These are phyloP conservation scores for Craterocephalus amniculus DNA, from an alignment of 2,797 vertebrate genomes.

Conservation along the genomic window DNA sequence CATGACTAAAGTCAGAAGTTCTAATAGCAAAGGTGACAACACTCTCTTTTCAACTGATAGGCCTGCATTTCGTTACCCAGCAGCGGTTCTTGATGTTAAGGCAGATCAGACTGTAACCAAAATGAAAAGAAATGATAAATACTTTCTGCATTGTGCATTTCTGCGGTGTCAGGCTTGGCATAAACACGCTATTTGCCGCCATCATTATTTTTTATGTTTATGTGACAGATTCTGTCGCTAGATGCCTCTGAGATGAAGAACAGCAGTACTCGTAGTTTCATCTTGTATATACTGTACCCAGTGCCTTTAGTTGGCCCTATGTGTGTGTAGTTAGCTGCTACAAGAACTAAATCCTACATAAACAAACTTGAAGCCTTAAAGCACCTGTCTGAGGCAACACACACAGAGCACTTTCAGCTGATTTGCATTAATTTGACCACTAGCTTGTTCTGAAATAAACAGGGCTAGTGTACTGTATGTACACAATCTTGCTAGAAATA, in stretches of 20 bases:
- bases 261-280: conserved; percentile 6
- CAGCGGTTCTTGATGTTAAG: conserved; percentile 6
- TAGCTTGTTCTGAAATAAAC: conserved; percentile 46
- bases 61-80: conserved; percentile 5
- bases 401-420: conserved; percentile 14
- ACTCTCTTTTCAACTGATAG: background rate
- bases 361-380: conserved; percentile 29
- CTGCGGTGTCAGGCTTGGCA: background rate
- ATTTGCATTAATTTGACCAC: conserved; percentile 49
- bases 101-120: background rate
- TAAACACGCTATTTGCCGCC: conserved; percentile 4
- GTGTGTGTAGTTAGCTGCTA: conserved; percentile 6
- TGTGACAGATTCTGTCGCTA: conserved; percentile 12
- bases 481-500: conserved; percentile 19
- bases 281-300: background rate
- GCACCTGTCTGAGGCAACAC: conserved; percentile 25
- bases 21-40: background rate
- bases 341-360: conserved; percentile 14
- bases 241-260: conserved; percentile 13
- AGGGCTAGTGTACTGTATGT: conserved; percentile 54
- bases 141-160: conserved; percentile 9
- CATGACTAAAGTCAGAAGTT: no score
- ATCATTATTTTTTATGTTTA: background rate
- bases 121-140: background rate
- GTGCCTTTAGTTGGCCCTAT: background rate